Base-by-base conservation (phyloP, 1,140 invertebrate species). In the Heliconius melpomene region DNA sequence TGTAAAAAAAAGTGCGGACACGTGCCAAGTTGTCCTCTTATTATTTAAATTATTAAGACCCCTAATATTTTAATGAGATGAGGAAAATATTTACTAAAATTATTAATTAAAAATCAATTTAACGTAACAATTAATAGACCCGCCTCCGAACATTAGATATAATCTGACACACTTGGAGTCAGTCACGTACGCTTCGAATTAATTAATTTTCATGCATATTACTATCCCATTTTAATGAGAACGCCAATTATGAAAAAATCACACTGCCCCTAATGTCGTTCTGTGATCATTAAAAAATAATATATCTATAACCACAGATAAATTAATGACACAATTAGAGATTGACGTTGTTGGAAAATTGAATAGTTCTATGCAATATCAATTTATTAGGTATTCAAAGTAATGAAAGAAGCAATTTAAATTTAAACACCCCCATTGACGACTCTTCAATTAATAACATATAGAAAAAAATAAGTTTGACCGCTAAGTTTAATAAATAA, bases 111-210 rank as follows among this genome's bases (percentile, higher is more conserved):
- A 75, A 75, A 23, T 26, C 77, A 73, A 75, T n/a, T 50, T 72
- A 80, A 57, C 36, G 52, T 74, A 72, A 80, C 79, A 75, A 84
- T 86, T 80, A 83, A 74, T 77, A 74, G 32, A 50, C 71, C 83
- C 72, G 70, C 83, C 80, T 78, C 76, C 80, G 74, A 52, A 72
- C 79, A 72, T 79, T 16, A 46, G 40, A 46, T 87, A 87, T 86
- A 85, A 73, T 75, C 52, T 90, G 90, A 89, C 91, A 90, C 85
- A 93, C 80, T 90, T 90, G 82, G 29, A 71, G 87, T 81, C 78
- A 79, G 91, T 91, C 91, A 92, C 89, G 89, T 91, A 93, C 85
- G 85, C 88, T 85, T 79, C 29, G 46, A 75, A 76, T 80, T 84
- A 86, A 89, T 86, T 80, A 73, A 26, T 71, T 83, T 83, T 83